Evolutionary conservation across 1,140 invertebrate genomes (phyloP), one percentile per base, ranked within the genome.

Genomic region (Heliconius eleuchia): DNA sequence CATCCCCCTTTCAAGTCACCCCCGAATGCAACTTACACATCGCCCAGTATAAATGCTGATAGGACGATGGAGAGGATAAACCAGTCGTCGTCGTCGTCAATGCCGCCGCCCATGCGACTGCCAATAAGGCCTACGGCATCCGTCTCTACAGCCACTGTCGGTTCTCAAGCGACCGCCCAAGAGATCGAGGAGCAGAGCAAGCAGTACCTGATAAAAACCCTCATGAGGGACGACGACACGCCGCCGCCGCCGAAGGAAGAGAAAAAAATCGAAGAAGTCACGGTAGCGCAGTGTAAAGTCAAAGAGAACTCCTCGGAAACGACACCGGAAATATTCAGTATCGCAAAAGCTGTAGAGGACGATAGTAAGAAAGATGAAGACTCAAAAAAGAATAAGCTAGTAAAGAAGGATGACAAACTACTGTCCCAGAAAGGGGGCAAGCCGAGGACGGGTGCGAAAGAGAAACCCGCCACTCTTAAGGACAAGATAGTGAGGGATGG

Each of bases 101-200:
- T 92, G 91, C 91, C 91, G 23, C 91, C 92, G 19, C 91, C 92
- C 1, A 81, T 90, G 77, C 85, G 89, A 37, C 77, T 94, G 74
- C 92, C 90, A 0, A 77, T 91, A 16, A 78, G 89, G 73, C 86
- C 92, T 9, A 82, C 85, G 5, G 83, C 86, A 0, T 89, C 89
- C 1, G 90, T 92, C 0, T 81, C 89, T 5, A 94, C 93, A 0
- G 91, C 91, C 4, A 93, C 92, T 1, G 91, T 93, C 9, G 92
- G 89, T 66, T 93, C 91, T 0, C 92, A 94, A 73, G 93, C 92
- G 1, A 87, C 91, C 1, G 90, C 91, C 8, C 88, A 89, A 8
- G 93, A 94, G 66, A 94, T 94, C 39, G 92, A 93, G 80, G 92
- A 93, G 78, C 93, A 94, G 75, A 94, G 89, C 86, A 93, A 94